Conservation (phyloP, 2,888 invertebrate genomes). For the Scaptomyza flava region DNA sequence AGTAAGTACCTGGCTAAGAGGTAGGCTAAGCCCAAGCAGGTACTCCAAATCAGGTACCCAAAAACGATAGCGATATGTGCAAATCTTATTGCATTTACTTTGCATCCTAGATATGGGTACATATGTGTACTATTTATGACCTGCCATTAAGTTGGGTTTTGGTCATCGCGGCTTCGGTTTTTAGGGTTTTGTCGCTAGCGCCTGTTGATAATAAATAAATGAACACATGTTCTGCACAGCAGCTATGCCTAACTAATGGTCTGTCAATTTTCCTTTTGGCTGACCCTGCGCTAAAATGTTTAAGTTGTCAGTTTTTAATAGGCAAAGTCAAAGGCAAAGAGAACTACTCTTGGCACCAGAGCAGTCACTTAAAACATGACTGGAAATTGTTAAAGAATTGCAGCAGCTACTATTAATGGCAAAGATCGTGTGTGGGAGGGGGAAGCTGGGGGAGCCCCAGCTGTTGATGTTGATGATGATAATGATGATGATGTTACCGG, state of each 20-base stretch:
- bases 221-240: slow-evolving; percentile 50
- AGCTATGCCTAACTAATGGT: slow-evolving; percentile 46
- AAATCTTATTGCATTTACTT: slow-evolving; percentile 28
- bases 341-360: background rate
- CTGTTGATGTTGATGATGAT: background rate
- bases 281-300: background rate
- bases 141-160: slow-evolving; percentile 51
- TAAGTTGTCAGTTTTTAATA: slow-evolving; percentile 10
- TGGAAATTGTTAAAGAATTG: slow-evolving; percentile 54
- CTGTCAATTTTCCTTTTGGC: slow-evolving; percentile 30
- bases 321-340: background rate
- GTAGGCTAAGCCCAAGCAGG: background rate
- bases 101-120: background rate
- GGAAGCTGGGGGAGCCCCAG: background rate
- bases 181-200: slow-evolving; percentile 29
- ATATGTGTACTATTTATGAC: slow-evolving; percentile 31
- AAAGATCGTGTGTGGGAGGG: background rate
- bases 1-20: slow-evolving; percentile 6
- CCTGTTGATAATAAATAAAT: slow-evolving; percentile 26
- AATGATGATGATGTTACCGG: background rate
- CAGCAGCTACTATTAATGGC: background rate
- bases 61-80: background rate
- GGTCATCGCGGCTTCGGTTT: slow-evolving; percentile 38
- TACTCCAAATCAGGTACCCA: slow-evolving; percentile 19
- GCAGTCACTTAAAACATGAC: slow-evolving; percentile 41